phyloP scores from a whole-genome alignment of 92 coral and sea anemone genomes.

The Heteractis magnifica region DNA sequence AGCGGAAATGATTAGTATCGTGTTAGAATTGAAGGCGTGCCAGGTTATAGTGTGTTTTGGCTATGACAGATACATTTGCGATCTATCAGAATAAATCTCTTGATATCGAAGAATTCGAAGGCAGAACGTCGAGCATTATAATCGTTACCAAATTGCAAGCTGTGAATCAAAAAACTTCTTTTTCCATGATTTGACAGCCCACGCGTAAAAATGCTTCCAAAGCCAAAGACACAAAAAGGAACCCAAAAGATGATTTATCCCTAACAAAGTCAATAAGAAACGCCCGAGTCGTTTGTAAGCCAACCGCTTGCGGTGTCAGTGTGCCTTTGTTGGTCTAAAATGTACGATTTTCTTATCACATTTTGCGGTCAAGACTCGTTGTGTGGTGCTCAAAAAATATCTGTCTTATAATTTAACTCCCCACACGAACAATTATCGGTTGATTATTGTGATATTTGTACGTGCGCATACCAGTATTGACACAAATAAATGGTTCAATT shows the following conservation, averaged over 20 bases:
- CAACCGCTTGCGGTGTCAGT: not conserved
- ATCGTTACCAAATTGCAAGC: not conserved
- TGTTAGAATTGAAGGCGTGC: not conserved
- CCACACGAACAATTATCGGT: not conserved
- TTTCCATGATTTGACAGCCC: not conserved
- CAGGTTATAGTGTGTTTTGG: not conserved
- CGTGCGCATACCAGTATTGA: not conserved
- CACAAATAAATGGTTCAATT: not conserved
- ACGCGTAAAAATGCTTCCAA: not conserved
- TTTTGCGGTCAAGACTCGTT: slow-evolving; percentile 4
- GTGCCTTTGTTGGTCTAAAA: not conserved
- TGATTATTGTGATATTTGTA: not conserved
- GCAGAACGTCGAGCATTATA: not conserved
- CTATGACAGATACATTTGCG: not conserved
- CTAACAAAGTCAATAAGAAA: slow-evolving; percentile 1
- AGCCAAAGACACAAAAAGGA: not conserved
- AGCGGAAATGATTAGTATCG: not conserved
- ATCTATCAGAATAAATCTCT: not conserved
- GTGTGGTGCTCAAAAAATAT: not conserved
- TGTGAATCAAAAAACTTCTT: not conserved
- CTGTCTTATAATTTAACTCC: not conserved
- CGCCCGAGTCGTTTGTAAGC: not conserved
- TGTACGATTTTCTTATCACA: not conserved
- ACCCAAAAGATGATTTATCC: not conserved
- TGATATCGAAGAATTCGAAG: not conserved